Base-by-base conservation (phyloP, 2,113 vertebrate species). In the Plecotus auritus region DNA sequence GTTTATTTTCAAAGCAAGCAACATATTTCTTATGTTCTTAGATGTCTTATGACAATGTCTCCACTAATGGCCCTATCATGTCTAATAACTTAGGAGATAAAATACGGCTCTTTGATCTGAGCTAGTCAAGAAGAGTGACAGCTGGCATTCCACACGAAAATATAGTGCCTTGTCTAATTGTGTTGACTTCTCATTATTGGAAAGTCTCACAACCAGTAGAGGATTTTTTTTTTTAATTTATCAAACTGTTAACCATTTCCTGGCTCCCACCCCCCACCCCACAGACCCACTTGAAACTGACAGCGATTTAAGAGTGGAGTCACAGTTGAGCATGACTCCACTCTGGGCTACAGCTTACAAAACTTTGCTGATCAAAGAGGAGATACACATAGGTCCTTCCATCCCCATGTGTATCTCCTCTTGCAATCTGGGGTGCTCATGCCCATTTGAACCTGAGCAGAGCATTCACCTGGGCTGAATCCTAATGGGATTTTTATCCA, bases 1-100 rank as follows among this genome's bases (percentile, higher is more conserved):
- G 93, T 97, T 97, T 97, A 97, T 97, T 97, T 97, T 97, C 97
- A 97, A 97, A 97, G 97, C 97, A 97, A 94, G 91, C 80, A 96
- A 94, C 96, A 96, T 96, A 97, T 97, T 97, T 97, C 97, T 97
- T 97, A 97, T 97, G 97, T 95, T 95, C 93, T 81, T 91, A 96
- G 88, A 97, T 96, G 96, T 97, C 97, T 97, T 97, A 95, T 97
- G 97, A 97, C 97, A 97, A 93, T 96, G 95, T 97, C 96, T 97
- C 94, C 23, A 51, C 91, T 96, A 96, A 97, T 97, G 89, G 92
- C 88, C 84, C 67, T 92, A 96, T 97, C 96, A 73, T 95, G 93
- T 97, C 97, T 97, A 95, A 97, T 97, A 86, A 96, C 91, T 95
- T 95, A 87, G 86, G 89, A 95, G 96, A 96, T 92, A 96, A 97